phyloP scores from a whole-genome alignment of 1,140 invertebrate genomes.

The Ganaspis sp. region DNA sequence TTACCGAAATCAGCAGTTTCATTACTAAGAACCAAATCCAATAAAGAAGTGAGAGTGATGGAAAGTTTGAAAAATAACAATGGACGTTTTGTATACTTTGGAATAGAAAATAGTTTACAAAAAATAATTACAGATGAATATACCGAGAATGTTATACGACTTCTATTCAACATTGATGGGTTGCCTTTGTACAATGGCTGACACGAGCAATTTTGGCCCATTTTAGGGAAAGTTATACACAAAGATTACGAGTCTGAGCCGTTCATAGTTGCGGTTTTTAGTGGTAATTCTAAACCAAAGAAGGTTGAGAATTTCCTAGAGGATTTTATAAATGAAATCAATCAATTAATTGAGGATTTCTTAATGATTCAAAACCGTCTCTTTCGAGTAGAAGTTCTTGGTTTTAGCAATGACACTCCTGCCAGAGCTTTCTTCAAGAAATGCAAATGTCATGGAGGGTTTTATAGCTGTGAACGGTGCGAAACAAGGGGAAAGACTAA shows the following conservation, averaged over 20 bases:
- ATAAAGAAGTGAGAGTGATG: constrained; percentile 1
- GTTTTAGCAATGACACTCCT: constrained; percentile 31
- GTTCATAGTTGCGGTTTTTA: constrained; percentile 44
- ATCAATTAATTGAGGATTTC: constrained; percentile 38
- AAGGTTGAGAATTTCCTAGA: constrained; percentile 39
- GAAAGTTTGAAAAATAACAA: neutral
- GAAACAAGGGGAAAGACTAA: neutral
- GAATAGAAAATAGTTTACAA: constrained; percentile 24
- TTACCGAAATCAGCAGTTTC: neutral
- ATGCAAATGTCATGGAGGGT: constrained; percentile 33
- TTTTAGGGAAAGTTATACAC: neutral
- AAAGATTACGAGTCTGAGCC: constrained; percentile 31
- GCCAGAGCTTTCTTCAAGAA: constrained; percentile 36
- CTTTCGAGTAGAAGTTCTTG: constrained; percentile 15
- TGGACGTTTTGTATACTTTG: constrained; percentile 34
- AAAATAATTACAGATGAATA: constrained; percentile 22
- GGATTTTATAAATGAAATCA: constrained; percentile 48
- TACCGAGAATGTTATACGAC: neutral
- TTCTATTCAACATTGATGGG: neutral
- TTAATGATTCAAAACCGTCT: neutral
- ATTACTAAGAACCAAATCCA: neutral
- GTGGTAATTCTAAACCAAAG: constrained; percentile 45
- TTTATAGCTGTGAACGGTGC: constrained; percentile 34
- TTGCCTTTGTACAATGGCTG: neutral
- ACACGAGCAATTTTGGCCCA: neutral